Conservation (phyloP, 1,140 invertebrate genomes). For the Scaptomyza hsui region DNA sequence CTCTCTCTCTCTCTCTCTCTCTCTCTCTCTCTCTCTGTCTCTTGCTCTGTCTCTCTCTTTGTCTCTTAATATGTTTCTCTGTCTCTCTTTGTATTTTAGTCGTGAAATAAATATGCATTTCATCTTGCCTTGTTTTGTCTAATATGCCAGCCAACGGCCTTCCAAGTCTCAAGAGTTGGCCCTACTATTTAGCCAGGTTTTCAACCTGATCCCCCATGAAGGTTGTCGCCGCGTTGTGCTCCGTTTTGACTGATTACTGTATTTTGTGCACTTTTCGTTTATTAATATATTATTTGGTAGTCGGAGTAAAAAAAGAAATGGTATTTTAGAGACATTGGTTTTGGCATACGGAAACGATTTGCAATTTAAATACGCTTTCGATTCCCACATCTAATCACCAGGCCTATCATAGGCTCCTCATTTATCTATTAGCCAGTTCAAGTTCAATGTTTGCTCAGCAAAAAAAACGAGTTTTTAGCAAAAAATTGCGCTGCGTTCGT, state of each 20-base stretch:
- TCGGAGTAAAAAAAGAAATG: too few species aligned
- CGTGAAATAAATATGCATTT: slow-evolving; percentile 65
- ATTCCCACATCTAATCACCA: neutral
- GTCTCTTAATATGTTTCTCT: neutral
- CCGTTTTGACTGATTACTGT: slow-evolving; percentile 7
- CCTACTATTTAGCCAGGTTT: neutral
- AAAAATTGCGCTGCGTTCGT: slow-evolving; percentile 39
- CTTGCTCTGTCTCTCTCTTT: neutral
- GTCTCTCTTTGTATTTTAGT: neutral
- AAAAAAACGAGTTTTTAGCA: slow-evolving; percentile 48
- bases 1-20: neutral
- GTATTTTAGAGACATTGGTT: too few species aligned
- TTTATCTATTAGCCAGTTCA: slow-evolving; percentile 47
- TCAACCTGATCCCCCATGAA: slow-evolving; percentile 14
- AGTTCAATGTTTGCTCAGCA: slow-evolving; percentile 59
- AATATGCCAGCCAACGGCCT: slow-evolving; percentile 20
- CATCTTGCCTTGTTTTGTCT: slow-evolving; percentile 41
- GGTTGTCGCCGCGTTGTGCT: slow-evolving; percentile 13
- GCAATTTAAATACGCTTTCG: too few species aligned
- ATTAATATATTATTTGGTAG: too few species aligned
- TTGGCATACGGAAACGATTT: too few species aligned
- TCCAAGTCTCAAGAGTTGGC: slow-evolving; percentile 1
- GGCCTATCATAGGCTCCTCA: slow-evolving; percentile 29
- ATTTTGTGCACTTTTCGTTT: too few species aligned
- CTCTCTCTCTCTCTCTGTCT: neutral